A percentile compares a stretch with the other conserved stretches of the same genome.
These are phyloP conservation scores for Pempheris klunzingeri DNA, from an alignment of 2,797 vertebrate genomes.

Conservation along the genomic window DNA sequence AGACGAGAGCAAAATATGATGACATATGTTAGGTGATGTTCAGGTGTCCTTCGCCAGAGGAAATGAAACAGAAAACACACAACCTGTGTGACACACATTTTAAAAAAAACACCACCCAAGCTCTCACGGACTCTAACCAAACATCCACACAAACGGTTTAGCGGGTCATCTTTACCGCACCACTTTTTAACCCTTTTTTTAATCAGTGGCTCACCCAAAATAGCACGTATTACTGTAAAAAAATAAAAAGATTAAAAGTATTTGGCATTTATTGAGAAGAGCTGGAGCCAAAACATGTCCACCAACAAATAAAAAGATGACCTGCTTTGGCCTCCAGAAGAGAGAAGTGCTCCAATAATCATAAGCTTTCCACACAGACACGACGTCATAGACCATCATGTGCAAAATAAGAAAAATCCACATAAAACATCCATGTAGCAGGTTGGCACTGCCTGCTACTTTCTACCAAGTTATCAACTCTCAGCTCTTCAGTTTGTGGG, in stretches of 20 bases:
- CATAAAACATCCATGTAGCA: background rate
- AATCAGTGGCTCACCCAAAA: background rate
- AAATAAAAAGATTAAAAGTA: background rate
- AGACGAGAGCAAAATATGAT: background rate
- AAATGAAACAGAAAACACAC: conserved; percentile 8
- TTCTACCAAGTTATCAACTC: conserved; percentile 5
- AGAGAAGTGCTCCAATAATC: background rate
- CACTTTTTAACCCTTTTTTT: no score
- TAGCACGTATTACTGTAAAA: background rate
- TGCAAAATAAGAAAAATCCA: background rate
- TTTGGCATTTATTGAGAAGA: background rate
- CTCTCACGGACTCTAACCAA: background rate
- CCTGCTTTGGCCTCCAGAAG: background rate
- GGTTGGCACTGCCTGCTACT: background rate
- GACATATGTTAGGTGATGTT: conserved; percentile 5
- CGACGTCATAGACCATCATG: background rate
- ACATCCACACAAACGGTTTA: background rate
- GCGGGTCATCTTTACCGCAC: background rate
- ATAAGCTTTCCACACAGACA: background rate
- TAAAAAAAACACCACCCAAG: background rate
- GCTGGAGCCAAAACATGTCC: background rate
- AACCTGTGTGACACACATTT: background rate
- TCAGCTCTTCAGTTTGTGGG: background rate
- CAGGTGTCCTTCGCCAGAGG: conserved; percentile 10
- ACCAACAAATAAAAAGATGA: background rate